A percentile compares a stretch with the other conserved stretches of the same genome.
These are phyloP conservation scores for Lasioglossum villosulum DNA, from an alignment of 2,888 invertebrate species.

Conservation along the genomic window DNA sequence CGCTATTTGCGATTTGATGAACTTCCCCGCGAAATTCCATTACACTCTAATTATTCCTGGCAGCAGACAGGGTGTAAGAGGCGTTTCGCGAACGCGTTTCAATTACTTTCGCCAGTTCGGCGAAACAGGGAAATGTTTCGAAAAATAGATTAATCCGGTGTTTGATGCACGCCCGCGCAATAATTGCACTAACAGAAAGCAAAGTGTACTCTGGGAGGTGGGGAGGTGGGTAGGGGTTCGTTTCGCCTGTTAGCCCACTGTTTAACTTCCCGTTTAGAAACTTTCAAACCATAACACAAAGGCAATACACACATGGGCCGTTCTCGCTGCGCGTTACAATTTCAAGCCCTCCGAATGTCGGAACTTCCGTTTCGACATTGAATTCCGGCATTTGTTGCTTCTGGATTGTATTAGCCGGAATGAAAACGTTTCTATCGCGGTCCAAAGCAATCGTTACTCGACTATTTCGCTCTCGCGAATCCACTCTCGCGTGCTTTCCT, in stretches of 20 bases:
- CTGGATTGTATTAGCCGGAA: not conserved
- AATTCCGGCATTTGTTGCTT: not conserved
- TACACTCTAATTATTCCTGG: not conserved
- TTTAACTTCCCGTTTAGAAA: constrained; percentile 6
- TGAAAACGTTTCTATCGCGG: not conserved
- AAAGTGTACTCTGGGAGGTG: not conserved
- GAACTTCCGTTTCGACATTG: not conserved
- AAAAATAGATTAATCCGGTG: not conserved
- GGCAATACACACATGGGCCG: not conserved
- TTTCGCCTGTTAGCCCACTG: constrained; percentile 1
- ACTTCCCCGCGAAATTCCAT: not conserved
- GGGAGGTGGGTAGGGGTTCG: not conserved
- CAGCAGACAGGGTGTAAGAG: not conserved
- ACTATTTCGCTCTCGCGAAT: not conserved
- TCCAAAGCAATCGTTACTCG: not conserved
- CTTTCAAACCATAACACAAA: constrained; percentile 6
- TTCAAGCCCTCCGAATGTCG: not conserved
- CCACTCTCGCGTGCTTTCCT: not conserved
- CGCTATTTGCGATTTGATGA: not conserved
- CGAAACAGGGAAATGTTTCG: not conserved
- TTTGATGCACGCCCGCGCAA: not conserved
- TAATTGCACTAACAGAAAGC: not conserved
- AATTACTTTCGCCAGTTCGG: not conserved
- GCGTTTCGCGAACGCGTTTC: not conserved
- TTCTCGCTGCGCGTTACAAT: not conserved